These are phyloP conservation scores for Gymnocheta viridis DNA, from an alignment of 2,888 invertebrate genomes.

Conservation along the genomic window DNA sequence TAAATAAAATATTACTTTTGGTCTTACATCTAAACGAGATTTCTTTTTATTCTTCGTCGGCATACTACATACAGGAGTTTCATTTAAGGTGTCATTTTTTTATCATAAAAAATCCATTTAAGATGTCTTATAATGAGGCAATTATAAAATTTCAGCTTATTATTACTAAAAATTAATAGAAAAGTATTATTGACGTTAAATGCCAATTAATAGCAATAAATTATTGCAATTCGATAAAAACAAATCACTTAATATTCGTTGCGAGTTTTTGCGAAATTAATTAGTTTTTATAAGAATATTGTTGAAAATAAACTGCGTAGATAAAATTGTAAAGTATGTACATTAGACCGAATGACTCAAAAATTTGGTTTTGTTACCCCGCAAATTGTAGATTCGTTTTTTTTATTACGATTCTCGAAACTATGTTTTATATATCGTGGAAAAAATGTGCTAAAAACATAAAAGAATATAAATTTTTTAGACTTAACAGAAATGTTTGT, in stretches of 20 bases:
- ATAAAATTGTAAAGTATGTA: conserved; percentile 9
- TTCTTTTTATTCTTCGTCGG: neutral
- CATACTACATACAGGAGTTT: neutral
- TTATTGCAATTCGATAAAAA: neutral
- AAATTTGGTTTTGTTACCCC: no score
- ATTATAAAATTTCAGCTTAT: conserved; percentile 16
- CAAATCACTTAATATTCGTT: conserved; percentile 27
- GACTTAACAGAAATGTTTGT: no score
- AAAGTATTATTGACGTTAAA: conserved; percentile 3
- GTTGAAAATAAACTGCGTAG: conserved; percentile 4
- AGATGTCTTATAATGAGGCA: neutral
- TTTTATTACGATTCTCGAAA: no score
- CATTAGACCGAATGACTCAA: no score
- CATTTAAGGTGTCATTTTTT: neutral
- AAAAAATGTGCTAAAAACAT: no score
- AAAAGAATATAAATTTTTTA: no score
- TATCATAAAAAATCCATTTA: neutral
- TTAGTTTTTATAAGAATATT: neutral
- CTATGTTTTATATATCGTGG: no score
- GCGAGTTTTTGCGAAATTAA: conserved; percentile 17
- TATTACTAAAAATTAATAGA: conserved; percentile 21
- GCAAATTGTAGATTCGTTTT: no score
- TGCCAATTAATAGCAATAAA: conserved; percentile 6
- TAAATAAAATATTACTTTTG: neutral
- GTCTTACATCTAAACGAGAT: neutral